Conservation (phyloP, 2,797 vertebrate species). For the Sandelia bainsii region DNA sequence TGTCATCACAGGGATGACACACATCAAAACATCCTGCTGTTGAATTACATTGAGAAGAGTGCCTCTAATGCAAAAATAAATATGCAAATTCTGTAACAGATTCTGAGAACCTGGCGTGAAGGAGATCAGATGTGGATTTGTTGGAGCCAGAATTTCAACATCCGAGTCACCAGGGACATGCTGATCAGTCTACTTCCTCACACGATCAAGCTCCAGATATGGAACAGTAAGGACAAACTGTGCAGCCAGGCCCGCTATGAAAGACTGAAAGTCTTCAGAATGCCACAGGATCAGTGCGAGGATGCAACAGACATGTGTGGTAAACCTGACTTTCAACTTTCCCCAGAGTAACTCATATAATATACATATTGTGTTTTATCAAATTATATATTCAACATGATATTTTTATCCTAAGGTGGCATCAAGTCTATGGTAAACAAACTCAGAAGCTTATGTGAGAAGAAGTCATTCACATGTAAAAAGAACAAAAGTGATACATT, state of each 20-base stretch:
- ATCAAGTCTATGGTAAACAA: slow-evolving; percentile 71
- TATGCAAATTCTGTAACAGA: slow-evolving; percentile 66
- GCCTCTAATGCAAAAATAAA: slow-evolving; percentile 10
- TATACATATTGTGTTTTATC: neutral
- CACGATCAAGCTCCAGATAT: slow-evolving; percentile 83
- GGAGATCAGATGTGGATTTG: slow-evolving; percentile 85
- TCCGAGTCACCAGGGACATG: slow-evolving; percentile 81
- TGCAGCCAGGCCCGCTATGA: slow-evolving; percentile 75
- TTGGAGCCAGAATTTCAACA: slow-evolving; percentile 82
- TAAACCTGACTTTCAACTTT: slow-evolving; percentile 26
- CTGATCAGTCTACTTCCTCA: slow-evolving; percentile 84
- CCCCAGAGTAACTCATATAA: neutral
- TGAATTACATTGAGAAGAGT: neutral
- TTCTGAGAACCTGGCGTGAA: slow-evolving; percentile 85
- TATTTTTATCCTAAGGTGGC: slow-evolving; percentile 63
- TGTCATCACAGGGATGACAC: neutral
- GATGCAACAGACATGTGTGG: slow-evolving; percentile 46
- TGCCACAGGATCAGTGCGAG: slow-evolving; percentile 38
- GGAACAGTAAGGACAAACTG: slow-evolving; percentile 83
- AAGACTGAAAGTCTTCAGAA: slow-evolving; percentile 57
- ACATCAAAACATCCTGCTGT: neutral
- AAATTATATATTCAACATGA: neutral
- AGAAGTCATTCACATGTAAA: slow-evolving; percentile 42
- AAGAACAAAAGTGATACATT: neutral
- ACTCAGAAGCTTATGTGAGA: slow-evolving; percentile 63